Percentiles rank a stretch among this genome's conserved stretches.
Evolutionary conservation across 2,797 vertebrate species (phyloP).

Genomic region (Buceros bicornis): DNA sequence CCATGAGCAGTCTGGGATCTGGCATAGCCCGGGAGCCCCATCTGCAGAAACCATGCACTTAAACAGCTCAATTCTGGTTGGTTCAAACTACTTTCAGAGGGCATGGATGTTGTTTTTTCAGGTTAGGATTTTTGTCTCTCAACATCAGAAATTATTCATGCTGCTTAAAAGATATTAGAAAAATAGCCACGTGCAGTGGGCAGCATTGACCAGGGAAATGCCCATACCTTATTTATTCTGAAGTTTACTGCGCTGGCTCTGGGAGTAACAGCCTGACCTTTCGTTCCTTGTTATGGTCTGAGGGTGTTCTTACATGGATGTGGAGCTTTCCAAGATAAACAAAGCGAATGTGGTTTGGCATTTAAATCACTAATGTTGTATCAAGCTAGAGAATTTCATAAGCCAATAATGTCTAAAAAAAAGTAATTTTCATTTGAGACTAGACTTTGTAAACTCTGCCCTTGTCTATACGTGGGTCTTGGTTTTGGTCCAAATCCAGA

Average conservation of each 20-base stretch:
- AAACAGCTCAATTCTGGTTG: background rate
- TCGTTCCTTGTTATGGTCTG: conserved; percentile 70
- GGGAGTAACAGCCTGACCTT: conserved; percentile 74
- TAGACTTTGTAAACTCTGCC: background rate
- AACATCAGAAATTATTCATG: background rate
- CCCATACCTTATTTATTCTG: conserved; percentile 13
- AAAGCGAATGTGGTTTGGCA: conserved; percentile 73
- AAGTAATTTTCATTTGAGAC: conserved; percentile 23
- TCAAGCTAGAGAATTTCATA: conserved; percentile 67
- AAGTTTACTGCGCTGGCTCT: conserved; percentile 28
- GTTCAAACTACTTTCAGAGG: background rate
- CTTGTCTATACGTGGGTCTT: background rate
- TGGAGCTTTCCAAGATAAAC: conserved; percentile 77
- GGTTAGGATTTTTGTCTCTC: background rate
- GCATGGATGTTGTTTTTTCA: background rate
- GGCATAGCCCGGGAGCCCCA: rapidly evolving
- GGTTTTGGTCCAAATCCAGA: background rate
- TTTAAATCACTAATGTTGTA: conserved; percentile 59
- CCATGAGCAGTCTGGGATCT: rapidly evolving
- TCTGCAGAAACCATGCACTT: background rate
- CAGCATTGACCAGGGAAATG: background rate
- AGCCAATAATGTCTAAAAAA: conserved; percentile 60
- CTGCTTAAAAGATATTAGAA: background rate
- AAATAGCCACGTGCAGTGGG: background rate
- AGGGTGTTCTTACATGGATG: conserved; percentile 40